phyloP scores from a whole-genome alignment of 2,113 vertebrate species.

The Sylvia atricapilla region DNA sequence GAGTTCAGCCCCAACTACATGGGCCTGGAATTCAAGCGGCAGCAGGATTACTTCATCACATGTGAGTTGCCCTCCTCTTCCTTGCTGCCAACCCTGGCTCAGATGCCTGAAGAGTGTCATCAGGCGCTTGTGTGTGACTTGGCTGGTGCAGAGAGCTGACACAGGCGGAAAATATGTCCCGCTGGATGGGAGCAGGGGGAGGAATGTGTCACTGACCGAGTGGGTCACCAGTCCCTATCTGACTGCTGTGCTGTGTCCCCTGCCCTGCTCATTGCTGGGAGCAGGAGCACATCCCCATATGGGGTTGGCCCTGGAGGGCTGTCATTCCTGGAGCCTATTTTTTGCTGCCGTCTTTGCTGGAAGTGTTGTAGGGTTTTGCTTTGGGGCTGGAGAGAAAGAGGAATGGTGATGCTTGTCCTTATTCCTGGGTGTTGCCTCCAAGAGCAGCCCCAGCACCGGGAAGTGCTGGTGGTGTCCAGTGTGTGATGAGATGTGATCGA shows the following conservation, averaged over 20 bases:
- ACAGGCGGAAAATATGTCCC: conserved; percentile 4
- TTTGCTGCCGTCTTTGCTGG: not conserved
- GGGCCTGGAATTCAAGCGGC: conserved; percentile 95
- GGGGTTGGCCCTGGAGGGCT: not conserved
- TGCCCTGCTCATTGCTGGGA: accelerated
- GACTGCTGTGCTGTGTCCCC: not conserved
- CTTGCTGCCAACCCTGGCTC: not conserved
- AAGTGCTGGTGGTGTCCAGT: not conserved
- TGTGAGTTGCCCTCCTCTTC: conserved; percentile 81
- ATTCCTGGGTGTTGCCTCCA: not conserved
- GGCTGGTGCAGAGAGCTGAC: not conserved
- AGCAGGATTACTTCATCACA: conserved; percentile 95
- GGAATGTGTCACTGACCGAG: not conserved
- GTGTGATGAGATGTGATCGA: not conserved
- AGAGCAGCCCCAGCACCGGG: accelerated
- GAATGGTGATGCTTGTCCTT: not conserved
- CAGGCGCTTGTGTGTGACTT: not conserved
- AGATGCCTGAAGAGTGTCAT: not conserved
- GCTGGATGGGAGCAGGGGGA: not conserved
- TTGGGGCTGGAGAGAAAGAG: not conserved
- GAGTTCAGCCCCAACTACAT: conserved; percentile 99
- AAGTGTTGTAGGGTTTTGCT: not conserved
- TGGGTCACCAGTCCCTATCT: not conserved
- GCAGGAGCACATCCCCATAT: not conserved
- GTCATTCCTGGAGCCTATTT: not conserved